These are phyloP conservation scores for Ceramica pisi DNA, from an alignment of 2,888 invertebrate genomes.

Conservation along the genomic window DNA sequence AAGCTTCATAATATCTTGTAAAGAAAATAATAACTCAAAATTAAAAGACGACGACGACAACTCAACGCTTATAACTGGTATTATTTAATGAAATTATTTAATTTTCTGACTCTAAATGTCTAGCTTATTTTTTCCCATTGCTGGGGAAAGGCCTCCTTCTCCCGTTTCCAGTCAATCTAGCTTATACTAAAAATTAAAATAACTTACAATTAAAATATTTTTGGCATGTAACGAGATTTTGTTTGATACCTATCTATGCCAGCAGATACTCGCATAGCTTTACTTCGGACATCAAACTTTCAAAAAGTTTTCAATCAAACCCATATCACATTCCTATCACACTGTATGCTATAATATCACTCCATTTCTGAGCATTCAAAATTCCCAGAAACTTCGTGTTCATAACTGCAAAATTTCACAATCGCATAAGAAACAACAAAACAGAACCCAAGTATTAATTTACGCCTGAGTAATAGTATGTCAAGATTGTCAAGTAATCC, in stretches of 20 bases:
- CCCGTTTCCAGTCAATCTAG: too few relatives aligned
- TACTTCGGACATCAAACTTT: background rate
- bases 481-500: constrained; percentile 79
- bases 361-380: constrained; percentile 7
- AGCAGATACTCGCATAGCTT: too few relatives aligned
- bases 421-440: constrained; percentile 50
- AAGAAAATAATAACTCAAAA: background rate
- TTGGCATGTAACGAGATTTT: too few relatives aligned
- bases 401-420: constrained; percentile 51
- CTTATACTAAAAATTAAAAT: too few relatives aligned
- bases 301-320: background rate
- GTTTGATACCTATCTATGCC: too few relatives aligned
- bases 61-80: background rate
- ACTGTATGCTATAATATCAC: constrained; percentile 7
- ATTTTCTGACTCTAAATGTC: too few relatives aligned
- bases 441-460: constrained; percentile 68
- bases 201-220: too few relatives aligned
- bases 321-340: background rate
- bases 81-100: too few relatives aligned
- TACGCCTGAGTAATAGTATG: constrained; percentile 71
- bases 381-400: constrained; percentile 26
- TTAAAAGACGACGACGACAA: background rate
- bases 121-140: too few relatives aligned
- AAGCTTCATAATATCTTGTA: background rate
- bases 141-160: too few relatives aligned